Conservation (phyloP, 1,140 invertebrate species). For the Drosophila lacertosa region DNA sequence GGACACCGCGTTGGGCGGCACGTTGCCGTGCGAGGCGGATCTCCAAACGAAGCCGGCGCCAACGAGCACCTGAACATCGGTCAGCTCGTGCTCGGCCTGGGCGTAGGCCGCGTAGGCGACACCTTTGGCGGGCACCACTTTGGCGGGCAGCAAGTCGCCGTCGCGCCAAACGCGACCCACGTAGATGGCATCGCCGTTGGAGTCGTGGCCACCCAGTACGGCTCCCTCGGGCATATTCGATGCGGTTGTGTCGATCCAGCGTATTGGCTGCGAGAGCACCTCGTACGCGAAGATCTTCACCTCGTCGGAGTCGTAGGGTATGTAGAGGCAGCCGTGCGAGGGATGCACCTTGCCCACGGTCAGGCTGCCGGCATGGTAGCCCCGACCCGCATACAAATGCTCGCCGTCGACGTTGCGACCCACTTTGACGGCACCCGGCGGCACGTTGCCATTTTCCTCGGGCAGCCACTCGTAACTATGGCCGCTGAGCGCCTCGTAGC, state of each 20-base stretch:
- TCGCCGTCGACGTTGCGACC: constrained; percentile 87
- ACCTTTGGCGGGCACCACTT: constrained; percentile 81
- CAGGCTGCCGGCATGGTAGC: constrained; percentile 86
- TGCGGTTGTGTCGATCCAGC: constrained; percentile 59
- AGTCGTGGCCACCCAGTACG: constrained; percentile 84
- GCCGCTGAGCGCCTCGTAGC: constrained; percentile 84
- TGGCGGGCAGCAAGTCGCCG: constrained; percentile 84
- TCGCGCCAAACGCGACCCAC: constrained; percentile 83
- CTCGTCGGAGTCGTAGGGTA: constrained; percentile 88
- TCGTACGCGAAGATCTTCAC: constrained; percentile 80
- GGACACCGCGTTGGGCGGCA: constrained; percentile 86
- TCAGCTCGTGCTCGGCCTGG: constrained; percentile 84
- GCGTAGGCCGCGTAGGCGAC: constrained; percentile 83
- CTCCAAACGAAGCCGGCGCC: constrained; percentile 85
- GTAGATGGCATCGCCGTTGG: constrained; percentile 84
- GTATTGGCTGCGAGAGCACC: constrained; percentile 64
- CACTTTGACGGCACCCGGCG: constrained; percentile 85
- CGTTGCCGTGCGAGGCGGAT: constrained; percentile 84
- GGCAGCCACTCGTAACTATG: constrained; percentile 85
- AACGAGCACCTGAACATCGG: constrained; percentile 83
- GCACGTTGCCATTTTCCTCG: constrained; percentile 84
- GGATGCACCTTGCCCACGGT: constrained; percentile 91
- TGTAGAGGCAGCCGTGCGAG: constrained; percentile 88
- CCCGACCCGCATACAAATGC: constrained; percentile 87
- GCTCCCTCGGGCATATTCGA: constrained; percentile 74